A percentile compares a stretch with the other conserved stretches of the same genome.
phyloP scores from a whole-genome alignment of 2,797 vertebrate genomes.

The Aeoliscus strigatus region DNA sequence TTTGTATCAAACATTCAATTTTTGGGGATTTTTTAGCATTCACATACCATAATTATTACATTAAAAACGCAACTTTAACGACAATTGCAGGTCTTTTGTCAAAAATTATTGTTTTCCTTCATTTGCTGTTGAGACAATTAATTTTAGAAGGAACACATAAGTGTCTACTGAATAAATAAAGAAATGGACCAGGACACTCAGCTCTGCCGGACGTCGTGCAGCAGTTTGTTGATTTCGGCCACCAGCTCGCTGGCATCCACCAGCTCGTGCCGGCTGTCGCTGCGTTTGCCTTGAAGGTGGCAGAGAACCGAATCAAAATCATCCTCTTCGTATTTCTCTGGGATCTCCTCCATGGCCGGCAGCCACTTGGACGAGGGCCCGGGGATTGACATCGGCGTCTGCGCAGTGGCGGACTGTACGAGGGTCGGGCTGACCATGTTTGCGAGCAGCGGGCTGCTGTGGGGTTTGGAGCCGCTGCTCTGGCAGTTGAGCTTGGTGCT shows the following conservation, averaged over 20 bases:
- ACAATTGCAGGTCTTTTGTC: slow-evolving; percentile 77
- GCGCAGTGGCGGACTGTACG: slow-evolving; percentile 41
- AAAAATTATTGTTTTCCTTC: slow-evolving; percentile 18
- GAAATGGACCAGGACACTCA: slow-evolving; percentile 77
- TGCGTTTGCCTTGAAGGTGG: slow-evolving; percentile 70
- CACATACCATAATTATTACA: slow-evolving; percentile 91
- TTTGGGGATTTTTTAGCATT: slow-evolving; percentile 96
- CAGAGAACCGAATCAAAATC: slow-evolving; percentile 90
- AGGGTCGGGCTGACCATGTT: slow-evolving; percentile 53
- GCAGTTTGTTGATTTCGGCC: slow-evolving; percentile 95
- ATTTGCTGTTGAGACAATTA: slow-evolving; percentile 34
- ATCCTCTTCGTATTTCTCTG: slow-evolving; percentile 94
- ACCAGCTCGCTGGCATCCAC: slow-evolving; percentile 92
- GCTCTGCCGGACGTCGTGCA: slow-evolving; percentile 92
- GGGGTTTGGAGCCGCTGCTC: slow-evolving; percentile 40
- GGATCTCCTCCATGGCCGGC: slow-evolving; percentile 98
- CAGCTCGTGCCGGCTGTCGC: slow-evolving; percentile 84
- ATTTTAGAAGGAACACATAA: slow-evolving; percentile 16
- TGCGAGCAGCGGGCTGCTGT: slow-evolving; percentile 48
- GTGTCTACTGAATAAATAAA: slow-evolving; percentile 36
- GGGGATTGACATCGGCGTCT: slow-evolving; percentile 44
- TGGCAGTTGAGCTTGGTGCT: slow-evolving; percentile 63
- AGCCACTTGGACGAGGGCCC: slow-evolving; percentile 87
- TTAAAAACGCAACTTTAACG: slow-evolving; percentile 92
- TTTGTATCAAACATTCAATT: slow-evolving; percentile 86